Evolutionary conservation across 2,888 invertebrate species (phyloP).

Genomic region (Cerceris rybyensis): DNA sequence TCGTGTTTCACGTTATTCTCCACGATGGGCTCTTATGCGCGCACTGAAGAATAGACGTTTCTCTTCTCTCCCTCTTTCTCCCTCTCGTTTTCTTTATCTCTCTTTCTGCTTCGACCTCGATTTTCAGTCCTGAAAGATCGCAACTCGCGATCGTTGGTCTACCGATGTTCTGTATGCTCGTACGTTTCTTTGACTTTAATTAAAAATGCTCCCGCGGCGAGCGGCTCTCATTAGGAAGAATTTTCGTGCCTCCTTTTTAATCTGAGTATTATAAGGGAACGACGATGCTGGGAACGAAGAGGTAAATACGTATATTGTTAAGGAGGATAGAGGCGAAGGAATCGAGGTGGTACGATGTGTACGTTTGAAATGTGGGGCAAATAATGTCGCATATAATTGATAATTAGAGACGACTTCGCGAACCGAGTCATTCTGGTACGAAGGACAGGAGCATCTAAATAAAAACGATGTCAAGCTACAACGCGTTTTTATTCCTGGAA

Average conservation of each 20-base stretch:
- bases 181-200: slow-evolving; percentile 42
- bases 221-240: slow-evolving; percentile 37
- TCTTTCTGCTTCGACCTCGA: slow-evolving; percentile 15
- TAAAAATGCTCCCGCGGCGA: slow-evolving; percentile 36
- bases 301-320: slow-evolving; percentile 17
- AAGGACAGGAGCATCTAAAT: not conserved
- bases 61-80: not conserved
- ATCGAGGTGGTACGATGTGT: slow-evolving; percentile 21
- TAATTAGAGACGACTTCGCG: slow-evolving; percentile 33
- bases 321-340: slow-evolving; percentile 2
- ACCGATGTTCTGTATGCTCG: slow-evolving; percentile 38
- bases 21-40: slow-evolving; percentile 13
- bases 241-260: slow-evolving; percentile 47
- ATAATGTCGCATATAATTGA: slow-evolving; percentile 30
- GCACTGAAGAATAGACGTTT: not conserved
- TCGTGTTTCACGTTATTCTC: slow-evolving; percentile 28
- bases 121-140: slow-evolving; percentile 41
- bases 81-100: too few species aligned
- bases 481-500: not conserved
- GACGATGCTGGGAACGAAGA: slow-evolving; percentile 18
- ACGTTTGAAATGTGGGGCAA: slow-evolving; percentile 26
- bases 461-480: not conserved
- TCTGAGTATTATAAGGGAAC: slow-evolving; percentile 34
- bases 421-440: not conserved
- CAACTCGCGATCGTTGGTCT: slow-evolving; percentile 28